Conservation (phyloP, 2,113 vertebrate genomes). For the Montifringilla adamsi region DNA sequence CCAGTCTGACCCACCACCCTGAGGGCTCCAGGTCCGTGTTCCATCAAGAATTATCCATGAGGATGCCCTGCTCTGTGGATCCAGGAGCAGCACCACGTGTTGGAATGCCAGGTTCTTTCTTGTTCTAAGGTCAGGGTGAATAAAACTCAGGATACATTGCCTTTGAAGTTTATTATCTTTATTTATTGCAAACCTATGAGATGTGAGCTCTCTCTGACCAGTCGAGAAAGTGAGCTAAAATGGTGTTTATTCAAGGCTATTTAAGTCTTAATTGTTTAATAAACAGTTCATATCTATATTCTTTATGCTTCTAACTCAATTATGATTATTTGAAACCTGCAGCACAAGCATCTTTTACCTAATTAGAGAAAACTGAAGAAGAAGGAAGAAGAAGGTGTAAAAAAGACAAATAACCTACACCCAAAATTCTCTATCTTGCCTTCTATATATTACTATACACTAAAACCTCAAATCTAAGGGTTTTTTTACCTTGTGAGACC, state of each 20-base stretch:
- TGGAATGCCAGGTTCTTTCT: neutral
- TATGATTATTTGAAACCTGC: neutral
- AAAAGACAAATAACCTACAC: neutral
- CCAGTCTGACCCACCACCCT: neutral
- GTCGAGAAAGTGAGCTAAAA: neutral
- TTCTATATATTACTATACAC: neutral
- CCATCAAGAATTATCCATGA: fast-evolving
- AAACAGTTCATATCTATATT: neutral
- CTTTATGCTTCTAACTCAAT: neutral
- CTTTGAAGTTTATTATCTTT: neutral
- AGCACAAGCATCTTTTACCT: neutral
- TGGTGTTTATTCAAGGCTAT: neutral
- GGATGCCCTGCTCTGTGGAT: neutral
- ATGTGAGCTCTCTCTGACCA: neutral
- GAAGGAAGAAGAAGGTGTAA: neutral
- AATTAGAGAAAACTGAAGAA: neutral
- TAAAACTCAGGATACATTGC: neutral
- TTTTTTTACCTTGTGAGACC: neutral
- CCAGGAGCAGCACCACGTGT: neutral
- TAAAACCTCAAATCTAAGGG: neutral
- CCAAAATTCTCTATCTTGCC: neutral
- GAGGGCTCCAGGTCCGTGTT: fast-evolving
- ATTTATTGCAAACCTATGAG: neutral
- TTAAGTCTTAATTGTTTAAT: neutral
- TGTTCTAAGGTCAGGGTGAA: neutral